Base-by-base conservation (phyloP, 1,140 invertebrate species). In the Rhysida immarginata region DNA sequence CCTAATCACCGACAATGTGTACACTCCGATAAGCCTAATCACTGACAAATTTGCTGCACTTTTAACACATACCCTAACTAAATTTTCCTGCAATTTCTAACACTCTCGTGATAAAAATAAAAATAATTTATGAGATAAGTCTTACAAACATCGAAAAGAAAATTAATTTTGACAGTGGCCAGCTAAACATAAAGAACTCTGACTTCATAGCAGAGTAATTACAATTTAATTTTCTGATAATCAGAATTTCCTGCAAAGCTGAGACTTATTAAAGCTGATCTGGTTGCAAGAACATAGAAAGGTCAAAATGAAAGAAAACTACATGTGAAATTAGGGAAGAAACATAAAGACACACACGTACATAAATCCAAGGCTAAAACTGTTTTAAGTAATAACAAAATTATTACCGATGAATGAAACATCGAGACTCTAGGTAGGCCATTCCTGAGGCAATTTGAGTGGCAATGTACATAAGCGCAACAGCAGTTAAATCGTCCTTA, bases 401-500 rank as follows among this genome's bases (percentile, higher is more conserved):
- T 53, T 57, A 59, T 61, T 72, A 87, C 85, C 86, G 83, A 74
- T 99, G 96, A 71, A 99, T 98, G 67, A 97, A 98, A 68, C 82
- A 88, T 60, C 90, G 80, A 64, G 84, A 86, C 74, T 99, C 96
- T 49, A 99, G 75, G 72, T 98, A 99, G 66, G 89, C 90, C 96
- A 99, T 99, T 49, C 89, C 96, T 58, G 90, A 87, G 0, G 96
- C 91, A 63, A 99, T 97, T 76, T 99, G 95, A 1, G 94, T 97
- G 1, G 96, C 95, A 82, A 99, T 97, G 69, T 98, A 93, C 80
- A 99, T 92, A 20, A 99, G 78, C 24, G 96, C 89, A 1, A 96
- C 88, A 2, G 92, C 91, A 61, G 93, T 87, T 26, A 96, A 83
- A 61, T 89, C 84, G 60, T 91, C 84, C 60, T 86, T 84, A 66